These are phyloP conservation scores for Anthoscopus minutus DNA, from an alignment of 2,113 vertebrate genomes.

Conservation along the genomic window DNA sequence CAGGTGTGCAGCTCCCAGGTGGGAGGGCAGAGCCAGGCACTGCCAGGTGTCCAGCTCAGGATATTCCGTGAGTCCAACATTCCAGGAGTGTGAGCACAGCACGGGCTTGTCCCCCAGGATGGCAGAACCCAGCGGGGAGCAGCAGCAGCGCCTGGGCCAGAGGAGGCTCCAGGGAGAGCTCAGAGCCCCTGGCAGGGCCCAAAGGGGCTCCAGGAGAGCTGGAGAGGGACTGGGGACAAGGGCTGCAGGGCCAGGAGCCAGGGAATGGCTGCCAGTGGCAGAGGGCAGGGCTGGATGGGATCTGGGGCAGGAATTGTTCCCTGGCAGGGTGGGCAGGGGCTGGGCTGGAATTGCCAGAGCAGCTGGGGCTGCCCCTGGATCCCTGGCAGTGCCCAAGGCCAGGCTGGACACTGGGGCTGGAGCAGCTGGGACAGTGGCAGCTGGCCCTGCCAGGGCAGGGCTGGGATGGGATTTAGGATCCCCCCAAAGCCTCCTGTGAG, in stretches of 20 bases:
- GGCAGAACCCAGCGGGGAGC: background rate
- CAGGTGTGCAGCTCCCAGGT: too few relatives aligned
- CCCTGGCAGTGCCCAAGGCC: too few relatives aligned
- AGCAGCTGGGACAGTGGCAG: background rate
- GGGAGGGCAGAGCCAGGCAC: background rate
- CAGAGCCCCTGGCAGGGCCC: background rate
- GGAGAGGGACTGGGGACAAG: background rate
- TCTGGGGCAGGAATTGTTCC: background rate
- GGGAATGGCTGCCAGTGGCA: background rate
- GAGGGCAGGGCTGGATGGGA: background rate
- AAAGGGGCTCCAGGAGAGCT: background rate
- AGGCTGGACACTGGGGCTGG: background rate
- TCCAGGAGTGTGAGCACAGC: background rate
- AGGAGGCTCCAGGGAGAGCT: background rate
- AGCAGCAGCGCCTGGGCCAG: background rate
- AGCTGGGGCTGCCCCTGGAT: background rate
- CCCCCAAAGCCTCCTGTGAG: background rate
- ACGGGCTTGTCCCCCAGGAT: accelerated
- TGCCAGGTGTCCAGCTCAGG: background rate
- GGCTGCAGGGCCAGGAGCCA: accelerated
- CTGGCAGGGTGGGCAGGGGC: background rate
- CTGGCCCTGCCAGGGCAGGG: background rate
- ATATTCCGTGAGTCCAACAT: background rate
- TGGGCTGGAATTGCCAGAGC: background rate
- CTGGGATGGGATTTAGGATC: background rate